Evolutionary conservation across 1,140 invertebrate genomes (phyloP).

Genomic region (Andricus grossulariae): DNA sequence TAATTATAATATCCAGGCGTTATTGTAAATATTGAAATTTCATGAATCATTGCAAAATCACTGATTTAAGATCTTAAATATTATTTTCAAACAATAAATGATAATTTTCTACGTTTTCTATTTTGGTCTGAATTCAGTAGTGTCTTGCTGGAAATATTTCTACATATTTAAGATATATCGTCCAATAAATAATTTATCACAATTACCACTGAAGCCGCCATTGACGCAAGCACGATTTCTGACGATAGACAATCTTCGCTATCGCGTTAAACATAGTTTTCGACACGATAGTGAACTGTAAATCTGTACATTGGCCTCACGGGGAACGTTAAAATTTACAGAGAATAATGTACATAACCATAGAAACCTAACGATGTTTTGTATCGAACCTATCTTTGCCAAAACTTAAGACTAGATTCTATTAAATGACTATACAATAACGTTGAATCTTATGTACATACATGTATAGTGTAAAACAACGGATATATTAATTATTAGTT

Average conservation of each 20-base stretch:
- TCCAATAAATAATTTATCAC: not conserved
- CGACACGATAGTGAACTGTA: constrained; percentile 46
- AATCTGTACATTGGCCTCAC: constrained; percentile 51
- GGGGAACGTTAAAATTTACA: constrained; percentile 52
- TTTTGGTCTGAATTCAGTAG: no score
- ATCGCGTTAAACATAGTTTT: constrained; percentile 42
- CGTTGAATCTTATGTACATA: constrained; percentile 64
- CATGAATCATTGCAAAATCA: no score
- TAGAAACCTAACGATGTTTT: constrained; percentile 56
- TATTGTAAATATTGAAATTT: no score
- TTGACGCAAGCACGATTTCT: constrained; percentile 26
- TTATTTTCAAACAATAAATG: not conserved
- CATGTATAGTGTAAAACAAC: constrained; percentile 62
- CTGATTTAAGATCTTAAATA: no score
- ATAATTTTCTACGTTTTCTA: not conserved
- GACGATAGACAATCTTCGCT: constrained; percentile 47
- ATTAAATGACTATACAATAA: constrained; percentile 59
- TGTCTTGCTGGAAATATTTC: not conserved
- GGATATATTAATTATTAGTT: constrained; percentile 45
- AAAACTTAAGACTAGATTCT: constrained; percentile 63
- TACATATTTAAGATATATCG: not conserved
- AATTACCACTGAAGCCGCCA: not conserved
- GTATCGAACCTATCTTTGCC: constrained; percentile 65
- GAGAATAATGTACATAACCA: constrained; percentile 54
- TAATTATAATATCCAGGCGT: no score